Conservation (phyloP, 2,113 vertebrate species). For the Gracilinanus agilis region DNA sequence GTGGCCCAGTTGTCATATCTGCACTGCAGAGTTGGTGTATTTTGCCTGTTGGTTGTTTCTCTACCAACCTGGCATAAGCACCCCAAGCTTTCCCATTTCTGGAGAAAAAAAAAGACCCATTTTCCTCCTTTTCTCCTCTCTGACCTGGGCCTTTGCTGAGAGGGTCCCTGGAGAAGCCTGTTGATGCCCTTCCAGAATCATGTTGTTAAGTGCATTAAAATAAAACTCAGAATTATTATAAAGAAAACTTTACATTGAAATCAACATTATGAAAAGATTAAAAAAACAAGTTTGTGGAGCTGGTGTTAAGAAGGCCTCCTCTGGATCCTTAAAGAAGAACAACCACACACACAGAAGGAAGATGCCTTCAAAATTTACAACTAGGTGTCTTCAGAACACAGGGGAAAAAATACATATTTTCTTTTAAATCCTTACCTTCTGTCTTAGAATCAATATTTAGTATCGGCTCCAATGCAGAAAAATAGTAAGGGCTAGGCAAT, state of each 20-base stretch:
- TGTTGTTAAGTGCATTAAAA: background rate
- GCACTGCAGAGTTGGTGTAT: background rate
- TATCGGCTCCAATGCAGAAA: too few relatives aligned
- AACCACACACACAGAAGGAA: background rate
- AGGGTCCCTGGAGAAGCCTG: background rate
- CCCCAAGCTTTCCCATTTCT: background rate
- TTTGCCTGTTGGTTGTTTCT: background rate
- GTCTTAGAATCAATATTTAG: too few relatives aligned
- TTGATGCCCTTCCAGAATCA: background rate
- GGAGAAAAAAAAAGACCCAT: background rate
- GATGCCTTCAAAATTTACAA: background rate
- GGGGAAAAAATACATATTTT: background rate
- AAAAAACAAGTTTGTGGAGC: background rate
- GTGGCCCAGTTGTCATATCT: background rate
- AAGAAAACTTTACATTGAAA: background rate
- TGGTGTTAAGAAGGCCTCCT: background rate
- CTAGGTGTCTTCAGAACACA: background rate
- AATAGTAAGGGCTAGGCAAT: too few relatives aligned
- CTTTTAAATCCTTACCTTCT: too few relatives aligned
- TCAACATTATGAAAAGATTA: background rate
- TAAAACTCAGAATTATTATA: background rate
- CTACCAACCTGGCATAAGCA: background rate
- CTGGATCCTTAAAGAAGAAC: background rate
- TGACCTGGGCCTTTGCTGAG: background rate
- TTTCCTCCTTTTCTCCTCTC: background rate